Percentiles rank a stretch among this genome's conserved stretches.
These are phyloP conservation scores for Aurelia coerulea DNA, from an alignment of 30 jellyfish, hydroid and myxozoan species.

Conservation along the genomic window DNA sequence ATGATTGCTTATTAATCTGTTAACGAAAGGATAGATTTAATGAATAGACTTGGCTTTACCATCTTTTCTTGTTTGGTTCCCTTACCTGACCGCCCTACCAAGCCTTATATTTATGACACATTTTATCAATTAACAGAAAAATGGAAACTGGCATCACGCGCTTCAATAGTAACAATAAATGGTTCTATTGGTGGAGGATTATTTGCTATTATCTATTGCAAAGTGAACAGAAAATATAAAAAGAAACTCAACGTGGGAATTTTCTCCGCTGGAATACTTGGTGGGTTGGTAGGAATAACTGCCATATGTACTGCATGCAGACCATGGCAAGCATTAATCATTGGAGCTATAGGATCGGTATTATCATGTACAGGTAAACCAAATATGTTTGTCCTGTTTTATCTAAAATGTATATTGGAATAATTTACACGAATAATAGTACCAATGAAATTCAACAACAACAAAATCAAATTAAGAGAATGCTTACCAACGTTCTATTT, in stretches of 20 bases:
- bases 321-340: slow-evolving; percentile 88
- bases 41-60: too few relatives aligned
- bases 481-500: too few relatives aligned
- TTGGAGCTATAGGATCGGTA: slow-evolving; percentile 77
- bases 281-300: slow-evolving; percentile 86
- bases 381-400: too few relatives aligned
- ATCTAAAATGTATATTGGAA: too few relatives aligned
- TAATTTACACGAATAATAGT: too few relatives aligned
- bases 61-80: too few relatives aligned
- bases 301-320: slow-evolving; percentile 82
- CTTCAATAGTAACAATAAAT: slow-evolving; percentile 83
- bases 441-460: too few relatives aligned
- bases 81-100: too few relatives aligned
- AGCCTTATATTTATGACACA: too few relatives aligned
- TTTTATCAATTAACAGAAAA: slow-evolving; percentile 34
- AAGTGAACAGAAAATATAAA: slow-evolving; percentile 55
- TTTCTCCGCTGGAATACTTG: slow-evolving; percentile 75
- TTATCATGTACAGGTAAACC: slow-evolving; percentile 57
- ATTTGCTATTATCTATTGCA: slow-evolving; percentile 69
- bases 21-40: too few relatives aligned
- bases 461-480: too few relatives aligned
- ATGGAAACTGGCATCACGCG: slow-evolving; percentile 91
- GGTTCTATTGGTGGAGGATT: slow-evolving; percentile 90
- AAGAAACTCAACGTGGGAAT: slow-evolving; percentile 64
- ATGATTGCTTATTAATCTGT: neutral